Percentiles rank a stretch among this genome's conserved stretches.
phyloP scores from a whole-genome alignment of 2,113 vertebrate genomes.

The Prinia subflava region DNA sequence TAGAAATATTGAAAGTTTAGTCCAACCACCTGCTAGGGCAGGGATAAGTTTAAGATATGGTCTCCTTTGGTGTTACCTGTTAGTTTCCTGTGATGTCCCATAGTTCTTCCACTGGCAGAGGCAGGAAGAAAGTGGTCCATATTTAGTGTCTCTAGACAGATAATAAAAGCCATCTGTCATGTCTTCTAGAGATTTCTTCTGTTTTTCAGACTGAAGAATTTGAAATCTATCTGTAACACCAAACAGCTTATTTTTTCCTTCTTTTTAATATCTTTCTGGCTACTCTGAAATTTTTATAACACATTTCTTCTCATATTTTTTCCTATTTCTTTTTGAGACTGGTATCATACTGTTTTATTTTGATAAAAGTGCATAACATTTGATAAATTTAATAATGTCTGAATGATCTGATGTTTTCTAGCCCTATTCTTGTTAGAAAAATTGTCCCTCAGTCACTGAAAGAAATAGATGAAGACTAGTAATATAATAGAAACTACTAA shows the following conservation, averaged over 20 bases:
- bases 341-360: not conserved
- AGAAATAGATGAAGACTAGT: not conserved
- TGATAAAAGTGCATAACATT: not conserved
- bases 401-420: not conserved
- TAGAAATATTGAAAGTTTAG: not conserved
- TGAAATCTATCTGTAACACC: not conserved
- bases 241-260: not conserved
- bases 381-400: not conserved
- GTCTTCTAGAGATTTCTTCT: not conserved
- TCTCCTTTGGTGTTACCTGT: not conserved
- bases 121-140: not conserved
- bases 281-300: not conserved
- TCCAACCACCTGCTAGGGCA: not conserved
- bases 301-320: not conserved
- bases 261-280: not conserved
- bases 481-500: not conserved
- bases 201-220: not conserved
- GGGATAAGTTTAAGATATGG: rapidly evolving
- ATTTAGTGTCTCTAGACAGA: not conserved
- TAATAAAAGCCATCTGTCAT: not conserved
- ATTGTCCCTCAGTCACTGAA: not conserved
- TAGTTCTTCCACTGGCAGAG: not conserved
- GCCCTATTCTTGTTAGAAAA: not conserved
- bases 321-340: not conserved
- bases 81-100: not conserved